Conservation (phyloP, 2,888 invertebrate genomes). For the Conistra vaccinii region DNA sequence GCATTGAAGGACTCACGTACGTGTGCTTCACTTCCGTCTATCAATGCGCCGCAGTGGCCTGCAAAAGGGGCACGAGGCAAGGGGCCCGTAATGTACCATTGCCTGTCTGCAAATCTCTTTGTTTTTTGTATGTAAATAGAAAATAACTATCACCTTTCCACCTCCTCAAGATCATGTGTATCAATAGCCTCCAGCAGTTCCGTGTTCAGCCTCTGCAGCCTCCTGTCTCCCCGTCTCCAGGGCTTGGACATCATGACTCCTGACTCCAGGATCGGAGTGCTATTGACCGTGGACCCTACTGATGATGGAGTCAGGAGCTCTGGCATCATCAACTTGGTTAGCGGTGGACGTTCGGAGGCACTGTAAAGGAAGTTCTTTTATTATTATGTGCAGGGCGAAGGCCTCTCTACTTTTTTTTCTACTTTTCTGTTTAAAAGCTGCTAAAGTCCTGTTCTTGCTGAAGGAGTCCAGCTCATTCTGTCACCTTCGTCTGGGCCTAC, state of each 20-base stretch:
- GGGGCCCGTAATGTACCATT: no score
- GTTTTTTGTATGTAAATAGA: neutral
- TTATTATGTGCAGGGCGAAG: neutral
- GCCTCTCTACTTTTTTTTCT: neutral
- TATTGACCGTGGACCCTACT: constrained; percentile 77
- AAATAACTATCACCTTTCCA: constrained; percentile 80
- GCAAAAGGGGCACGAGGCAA: no score
- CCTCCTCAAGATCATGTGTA: constrained; percentile 79
- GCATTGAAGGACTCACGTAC: no score
- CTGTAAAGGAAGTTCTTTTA: constrained; percentile 5
- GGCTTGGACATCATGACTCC: constrained; percentile 68
- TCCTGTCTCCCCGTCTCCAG: constrained; percentile 83
- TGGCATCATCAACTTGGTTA: constrained; percentile 70
- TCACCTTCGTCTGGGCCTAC: neutral
- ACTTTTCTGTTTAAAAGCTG: neutral
- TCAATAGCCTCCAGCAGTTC: constrained; percentile 87
- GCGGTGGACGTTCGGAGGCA: constrained; percentile 35
- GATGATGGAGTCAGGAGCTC: constrained; percentile 75
- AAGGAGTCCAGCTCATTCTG: neutral
- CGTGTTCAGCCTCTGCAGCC: constrained; percentile 86
- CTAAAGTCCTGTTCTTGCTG: neutral
- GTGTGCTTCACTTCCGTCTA: no score
- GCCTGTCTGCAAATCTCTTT: neutral
- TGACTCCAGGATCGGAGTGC: constrained; percentile 73
- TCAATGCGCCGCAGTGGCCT: no score